phyloP scores from a whole-genome alignment of 2,888 invertebrate genomes.

The Tridacna gigas region DNA sequence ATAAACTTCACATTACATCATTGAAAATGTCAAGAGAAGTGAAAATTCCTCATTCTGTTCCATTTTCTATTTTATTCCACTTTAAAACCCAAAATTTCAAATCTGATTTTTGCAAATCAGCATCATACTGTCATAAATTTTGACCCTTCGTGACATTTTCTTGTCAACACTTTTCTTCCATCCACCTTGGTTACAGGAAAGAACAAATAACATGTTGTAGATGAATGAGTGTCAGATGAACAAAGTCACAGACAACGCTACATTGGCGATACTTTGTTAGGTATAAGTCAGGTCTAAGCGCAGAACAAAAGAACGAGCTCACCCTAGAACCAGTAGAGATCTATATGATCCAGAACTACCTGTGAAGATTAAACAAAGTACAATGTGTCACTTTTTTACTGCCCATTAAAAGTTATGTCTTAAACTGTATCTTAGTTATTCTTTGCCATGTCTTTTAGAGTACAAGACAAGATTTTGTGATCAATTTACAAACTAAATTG shows the following conservation, averaged over 20 bases:
- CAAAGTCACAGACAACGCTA: constrained; percentile 31
- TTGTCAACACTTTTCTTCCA: constrained; percentile 20
- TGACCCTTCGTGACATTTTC: neutral
- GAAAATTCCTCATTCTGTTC: too few relatives aligned
- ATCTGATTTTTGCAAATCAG: too few relatives aligned
- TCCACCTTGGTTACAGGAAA: constrained; percentile 2
- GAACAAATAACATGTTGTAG: constrained; percentile 20
- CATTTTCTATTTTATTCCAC: too few relatives aligned
- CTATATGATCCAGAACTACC: constrained; percentile 80
- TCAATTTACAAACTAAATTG: too few relatives aligned
- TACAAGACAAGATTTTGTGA: too few relatives aligned
- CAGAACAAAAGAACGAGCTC: constrained; percentile 68
- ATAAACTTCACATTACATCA: too few relatives aligned
- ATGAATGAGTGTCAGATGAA: constrained; percentile 25
- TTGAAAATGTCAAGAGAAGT: too few relatives aligned
- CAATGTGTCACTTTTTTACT: neutral
- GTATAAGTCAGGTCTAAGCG: constrained; percentile 60
- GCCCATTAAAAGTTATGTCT: neutral
- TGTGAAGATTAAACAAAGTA: constrained; percentile 73
- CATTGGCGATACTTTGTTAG: constrained; percentile 50
- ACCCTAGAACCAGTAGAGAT: constrained; percentile 79
- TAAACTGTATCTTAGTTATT: too few relatives aligned
- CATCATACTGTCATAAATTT: neutral
- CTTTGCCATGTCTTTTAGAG: too few relatives aligned
- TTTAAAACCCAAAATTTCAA: too few relatives aligned